These are phyloP conservation scores for Panthera uncia DNA, from an alignment of 2,113 vertebrate genomes.

Conservation along the genomic window DNA sequence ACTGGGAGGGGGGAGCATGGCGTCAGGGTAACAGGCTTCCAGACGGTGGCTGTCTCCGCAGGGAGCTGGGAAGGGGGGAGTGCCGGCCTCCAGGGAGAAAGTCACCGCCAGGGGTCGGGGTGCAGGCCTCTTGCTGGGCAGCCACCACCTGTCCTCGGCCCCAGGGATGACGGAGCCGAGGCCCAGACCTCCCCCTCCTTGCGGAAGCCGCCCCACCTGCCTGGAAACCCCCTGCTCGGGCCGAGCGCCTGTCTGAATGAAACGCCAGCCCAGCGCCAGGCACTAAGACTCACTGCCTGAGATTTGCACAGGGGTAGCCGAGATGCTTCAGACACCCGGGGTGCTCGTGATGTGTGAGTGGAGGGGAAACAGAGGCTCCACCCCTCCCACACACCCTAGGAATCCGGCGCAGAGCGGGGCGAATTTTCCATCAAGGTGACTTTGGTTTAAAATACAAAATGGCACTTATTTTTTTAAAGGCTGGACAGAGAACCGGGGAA, in stretches of 20 bases:
- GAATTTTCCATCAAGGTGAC: slow-evolving; percentile 64
- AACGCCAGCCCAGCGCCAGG: neutral
- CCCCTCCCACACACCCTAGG: neutral
- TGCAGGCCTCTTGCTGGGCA: neutral
- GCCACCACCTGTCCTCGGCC: neutral
- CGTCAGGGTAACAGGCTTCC: neutral
- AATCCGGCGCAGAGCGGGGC: slow-evolving; percentile 1
- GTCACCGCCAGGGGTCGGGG: neutral
- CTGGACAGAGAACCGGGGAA: neutral
- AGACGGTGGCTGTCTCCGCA: neutral
- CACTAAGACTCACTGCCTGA: neutral
- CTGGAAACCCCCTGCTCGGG: neutral
- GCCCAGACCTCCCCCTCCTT: neutral
- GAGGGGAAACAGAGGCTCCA: neutral
- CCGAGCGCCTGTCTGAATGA: fast-evolving
- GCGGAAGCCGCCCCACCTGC: neutral
- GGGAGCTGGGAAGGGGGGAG: neutral
- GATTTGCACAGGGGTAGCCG: slow-evolving; percentile 10
- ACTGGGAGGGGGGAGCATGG: fast-evolving
- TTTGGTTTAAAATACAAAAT: slow-evolving; percentile 57
- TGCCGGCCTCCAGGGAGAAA: neutral
- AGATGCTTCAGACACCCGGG: neutral
- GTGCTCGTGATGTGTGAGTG: neutral
- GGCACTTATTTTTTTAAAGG: neutral
- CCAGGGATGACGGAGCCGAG: too few species aligned